Base-by-base conservation (phyloP, 37 sponge, comb jelly and placozoan genomes). In the Lycopodina hypogea region DNA sequence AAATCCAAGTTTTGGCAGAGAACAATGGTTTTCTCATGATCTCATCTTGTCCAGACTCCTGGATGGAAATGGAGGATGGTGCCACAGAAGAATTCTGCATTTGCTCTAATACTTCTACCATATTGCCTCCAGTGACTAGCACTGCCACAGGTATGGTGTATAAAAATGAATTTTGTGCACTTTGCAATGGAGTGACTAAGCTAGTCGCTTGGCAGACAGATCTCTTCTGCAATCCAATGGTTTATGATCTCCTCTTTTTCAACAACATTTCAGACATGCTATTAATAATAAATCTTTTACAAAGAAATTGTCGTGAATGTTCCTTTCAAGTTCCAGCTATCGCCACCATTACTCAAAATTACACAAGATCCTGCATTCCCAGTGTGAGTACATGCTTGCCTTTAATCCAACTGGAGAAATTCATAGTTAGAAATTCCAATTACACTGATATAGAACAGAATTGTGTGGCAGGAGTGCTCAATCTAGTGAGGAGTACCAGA, bases 91-190 rank as follows among this genome's bases (percentile, higher is more conserved):
- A 45, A 9, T 12, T 12, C 9, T 45, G 48, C 48, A 45, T 45
- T 9, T 12, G 56, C 28, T 0, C 71, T 26, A 72, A 52, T 55
- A 26, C 12, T 30, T 26, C 50, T 24, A 45, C 48, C 4, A 45
- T 9, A 12, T 4, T 45, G 48, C 72, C 71, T 38, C 84, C 78
- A 19, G 78, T 84, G 0, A 77, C 84, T 7, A 59, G 69, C 57
- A 21, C 15, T 0, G 41, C 36, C 0, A 70, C 78, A 2, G 84
- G 84, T 15, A 37, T 69, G n/a, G 78, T 77, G 58, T 84, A 84
- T 78, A 70, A 28, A 21, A 87, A 87, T 64, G 51, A 74, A 63
- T 71, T 12, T 45, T 45, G 48, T 45, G 48, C 48, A 45, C 38
- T 48, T 0, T 84, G 84, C 62, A 51, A 84, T 39, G 30, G 42